Base-by-base conservation (phyloP, 2,888 invertebrate species). In the Drosophila cracens region DNA sequence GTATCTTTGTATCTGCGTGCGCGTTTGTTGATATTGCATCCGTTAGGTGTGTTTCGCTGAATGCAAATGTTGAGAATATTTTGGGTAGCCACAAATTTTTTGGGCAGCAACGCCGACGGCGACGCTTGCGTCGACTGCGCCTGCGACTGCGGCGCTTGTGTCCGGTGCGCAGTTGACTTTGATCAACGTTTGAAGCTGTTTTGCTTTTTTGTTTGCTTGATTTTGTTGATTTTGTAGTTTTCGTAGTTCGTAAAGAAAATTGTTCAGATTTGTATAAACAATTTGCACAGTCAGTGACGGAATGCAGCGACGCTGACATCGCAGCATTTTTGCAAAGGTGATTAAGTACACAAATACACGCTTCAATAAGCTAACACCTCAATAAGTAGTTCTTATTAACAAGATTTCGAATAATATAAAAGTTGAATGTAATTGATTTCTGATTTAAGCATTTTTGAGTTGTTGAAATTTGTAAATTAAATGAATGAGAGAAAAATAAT, bases 161-260 rank as follows among this genome's bases (percentile, higher is more conserved):
- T 88, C 89, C 89, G 89, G 89, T 87, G 85, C 81, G 87, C 86
- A 82, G 74, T 86, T 86, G 66, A 81, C 84, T 88, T 88, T 86
- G 86, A 86, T 86, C 86, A 82, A 60, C 61, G 56, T 67, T 67
- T 69, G 46, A 66, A 56, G 53, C 25, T 38, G 40, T 64, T 70
- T 48, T 18, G 56, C 43, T 40, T 38, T 60, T n/a, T 40, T 31
- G 1, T 11, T 46, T 16, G 7, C 1, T 16, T 16, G 21, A 8
- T 59, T 69, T 48, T 66, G 36, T 58, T 58, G 40, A 34, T 58
- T 16, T 34, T 34, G 18, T 54, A 8, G 29, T 57, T 70, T 70
- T 66, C n/a, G 51, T 65, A 65, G 59, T 68, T 76, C 74, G 53
- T 53, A 69, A 56, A 40, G 48, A 54, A 72, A 56, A 51, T 52